Evolutionary conservation across 2,888 invertebrate species (phyloP).

Genomic region (Dorcus hopei): DNA sequence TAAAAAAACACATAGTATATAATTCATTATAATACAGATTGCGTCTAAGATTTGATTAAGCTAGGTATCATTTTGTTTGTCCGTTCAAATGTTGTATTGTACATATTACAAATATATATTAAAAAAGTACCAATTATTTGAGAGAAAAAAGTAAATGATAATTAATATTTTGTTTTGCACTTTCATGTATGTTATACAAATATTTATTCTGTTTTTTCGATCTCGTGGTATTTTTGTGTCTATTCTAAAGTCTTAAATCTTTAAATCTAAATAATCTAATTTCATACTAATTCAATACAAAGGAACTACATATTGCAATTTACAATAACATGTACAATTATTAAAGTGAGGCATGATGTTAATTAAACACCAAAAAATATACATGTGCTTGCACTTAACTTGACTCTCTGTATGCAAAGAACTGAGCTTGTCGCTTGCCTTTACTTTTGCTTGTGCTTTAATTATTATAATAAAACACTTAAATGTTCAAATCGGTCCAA

Average conservation of each 20-base stretch:
- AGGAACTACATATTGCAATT: too few relatives aligned
- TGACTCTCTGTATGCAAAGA: conserved; percentile 41
- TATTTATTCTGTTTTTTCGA: neutral
- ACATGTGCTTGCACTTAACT: conserved; percentile 36
- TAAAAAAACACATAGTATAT: too few relatives aligned
- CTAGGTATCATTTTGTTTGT: too few relatives aligned
- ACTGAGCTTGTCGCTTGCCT: conserved; percentile 30
- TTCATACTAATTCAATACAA: conserved; percentile 17
- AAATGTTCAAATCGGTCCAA: conserved; percentile 1
- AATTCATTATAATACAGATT: too few relatives aligned
- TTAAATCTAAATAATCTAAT: conserved; percentile 5
- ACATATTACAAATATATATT: too few relatives aligned
- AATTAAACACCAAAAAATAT: conserved; percentile 23
- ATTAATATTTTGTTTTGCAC: too few relatives aligned
- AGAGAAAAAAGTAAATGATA: too few relatives aligned
- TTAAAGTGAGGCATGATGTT: conserved; percentile 43
- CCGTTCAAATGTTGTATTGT: too few relatives aligned
- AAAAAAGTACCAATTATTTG: too few relatives aligned
- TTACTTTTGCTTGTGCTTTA: conserved; percentile 21
- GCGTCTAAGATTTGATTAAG: too few relatives aligned
- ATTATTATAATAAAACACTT: too few relatives aligned
- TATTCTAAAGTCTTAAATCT: neutral
- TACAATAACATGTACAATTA: conserved; percentile 15
- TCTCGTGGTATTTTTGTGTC: neutral
- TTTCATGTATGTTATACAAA: too few relatives aligned